These are phyloP conservation scores for Lamellibrachia satsuma DNA, from an alignment of 2,888 invertebrate genomes.

Conservation along the genomic window DNA sequence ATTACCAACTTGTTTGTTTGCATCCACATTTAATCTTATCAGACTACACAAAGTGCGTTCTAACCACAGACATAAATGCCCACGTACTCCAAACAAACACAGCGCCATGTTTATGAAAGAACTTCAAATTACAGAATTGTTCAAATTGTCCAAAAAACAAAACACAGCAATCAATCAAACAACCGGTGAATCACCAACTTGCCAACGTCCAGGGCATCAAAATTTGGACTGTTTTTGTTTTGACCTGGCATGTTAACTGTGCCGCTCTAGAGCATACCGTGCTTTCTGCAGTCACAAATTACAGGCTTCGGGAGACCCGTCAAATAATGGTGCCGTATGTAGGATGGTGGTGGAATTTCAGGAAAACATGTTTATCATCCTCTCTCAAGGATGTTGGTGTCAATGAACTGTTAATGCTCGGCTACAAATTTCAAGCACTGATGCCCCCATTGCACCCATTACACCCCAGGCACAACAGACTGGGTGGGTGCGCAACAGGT, in stretches of 20 bases:
- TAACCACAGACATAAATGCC: background rate
- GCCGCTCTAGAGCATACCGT: background rate
- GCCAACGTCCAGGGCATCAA: background rate
- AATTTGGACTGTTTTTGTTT: background rate
- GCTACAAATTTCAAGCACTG: background rate
- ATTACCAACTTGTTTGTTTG: background rate
- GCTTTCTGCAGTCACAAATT: background rate
- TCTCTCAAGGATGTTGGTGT: background rate
- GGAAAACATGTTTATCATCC: background rate
- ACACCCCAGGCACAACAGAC: background rate
- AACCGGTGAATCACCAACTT: background rate
- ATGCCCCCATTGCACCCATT: background rate
- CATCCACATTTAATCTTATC: background rate
- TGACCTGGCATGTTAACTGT: background rate
- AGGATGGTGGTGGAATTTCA: background rate
- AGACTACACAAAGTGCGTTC: background rate
- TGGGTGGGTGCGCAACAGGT: background rate
- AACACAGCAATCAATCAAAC: background rate
- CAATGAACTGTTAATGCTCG: background rate
- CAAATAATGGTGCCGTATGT: background rate
- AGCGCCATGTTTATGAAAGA: background rate
- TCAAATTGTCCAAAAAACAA: background rate
- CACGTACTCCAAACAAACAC: background rate
- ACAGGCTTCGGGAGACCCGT: background rate
- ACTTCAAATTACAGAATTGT: background rate